Conservation (phyloP, 2,888 invertebrate species). For the Heliconius ismenius region DNA sequence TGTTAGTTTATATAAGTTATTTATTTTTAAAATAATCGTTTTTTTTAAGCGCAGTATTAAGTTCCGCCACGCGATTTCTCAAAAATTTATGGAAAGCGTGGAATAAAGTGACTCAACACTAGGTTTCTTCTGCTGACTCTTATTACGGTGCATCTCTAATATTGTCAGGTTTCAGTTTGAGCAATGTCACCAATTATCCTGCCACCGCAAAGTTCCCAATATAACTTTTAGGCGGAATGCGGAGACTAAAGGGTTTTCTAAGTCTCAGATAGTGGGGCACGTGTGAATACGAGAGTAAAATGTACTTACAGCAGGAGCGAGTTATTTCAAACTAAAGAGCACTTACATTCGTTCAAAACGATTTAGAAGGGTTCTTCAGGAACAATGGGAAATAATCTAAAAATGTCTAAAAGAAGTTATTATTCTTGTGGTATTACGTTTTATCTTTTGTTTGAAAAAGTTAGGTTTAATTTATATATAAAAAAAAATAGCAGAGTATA, state of each 20-base stretch:
- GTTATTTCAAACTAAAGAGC: slow-evolving; percentile 32
- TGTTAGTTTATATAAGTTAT: too few relatives aligned
- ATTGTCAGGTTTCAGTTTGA: too few relatives aligned
- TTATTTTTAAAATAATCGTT: too few relatives aligned
- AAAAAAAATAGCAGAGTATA: too few relatives aligned
- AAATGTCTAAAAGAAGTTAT: slow-evolving; percentile 5
- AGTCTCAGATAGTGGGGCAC: not conserved
- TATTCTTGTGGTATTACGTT: not conserved
- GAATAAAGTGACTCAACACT: not conserved
- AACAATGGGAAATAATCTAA: slow-evolving; percentile 29
- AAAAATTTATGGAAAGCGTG: too few relatives aligned
- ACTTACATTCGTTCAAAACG: slow-evolving; percentile 25
- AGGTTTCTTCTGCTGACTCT: too few relatives aligned
- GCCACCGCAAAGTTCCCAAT: not conserved
- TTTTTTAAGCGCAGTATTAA: too few relatives aligned
- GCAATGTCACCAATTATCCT: not conserved
- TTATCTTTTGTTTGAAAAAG: slow-evolving; percentile 8
- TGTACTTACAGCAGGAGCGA: slow-evolving; percentile 13
- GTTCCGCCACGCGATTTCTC: too few relatives aligned
- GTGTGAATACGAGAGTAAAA: slow-evolving; percentile 14
- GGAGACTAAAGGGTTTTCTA: not conserved
- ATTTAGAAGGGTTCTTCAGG: slow-evolving; percentile 18
- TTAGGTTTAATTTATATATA: too few relatives aligned
- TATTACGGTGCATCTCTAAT: too few relatives aligned
- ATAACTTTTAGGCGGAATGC: not conserved